phyloP scores from a whole-genome alignment of 2,888 invertebrate genomes.

The Hipparchia semele region DNA sequence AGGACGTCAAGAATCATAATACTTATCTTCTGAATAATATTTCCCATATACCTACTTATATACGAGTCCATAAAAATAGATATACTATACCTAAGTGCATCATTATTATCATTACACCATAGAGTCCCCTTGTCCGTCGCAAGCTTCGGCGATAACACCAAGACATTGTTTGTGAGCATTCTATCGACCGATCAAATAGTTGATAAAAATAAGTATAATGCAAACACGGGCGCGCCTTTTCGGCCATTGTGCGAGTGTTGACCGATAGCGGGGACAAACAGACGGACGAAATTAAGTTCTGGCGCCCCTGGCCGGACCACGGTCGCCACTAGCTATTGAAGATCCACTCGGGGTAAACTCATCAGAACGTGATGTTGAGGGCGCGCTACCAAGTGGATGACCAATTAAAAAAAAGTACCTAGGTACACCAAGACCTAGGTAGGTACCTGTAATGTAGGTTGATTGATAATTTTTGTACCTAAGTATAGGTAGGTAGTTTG shows the following conservation, averaged over 20 bases:
- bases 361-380: slow-evolving; percentile 6
- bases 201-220: slow-evolving; percentile 50
- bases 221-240: slow-evolving; percentile 50
- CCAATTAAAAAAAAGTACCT: neutral
- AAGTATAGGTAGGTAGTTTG: too few relatives aligned
- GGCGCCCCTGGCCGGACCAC: slow-evolving; percentile 32
- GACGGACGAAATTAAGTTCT: slow-evolving; percentile 38
- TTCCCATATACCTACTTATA: too few relatives aligned
- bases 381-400: slow-evolving; percentile 6
- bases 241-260: slow-evolving; percentile 47
- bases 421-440: too few relatives aligned
- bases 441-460: too few relatives aligned
- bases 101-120: neutral
- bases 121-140: slow-evolving; percentile 28
- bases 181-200: slow-evolving; percentile 46
- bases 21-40: too few relatives aligned
- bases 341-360: slow-evolving; percentile 9
- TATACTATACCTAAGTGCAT: neutral
- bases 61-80: too few relatives aligned
- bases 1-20: too few relatives aligned
- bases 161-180: slow-evolving; percentile 43
- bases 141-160: slow-evolving; percentile 34
- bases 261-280: slow-evolving; percentile 48
- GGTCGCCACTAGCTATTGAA: slow-evolving; percentile 13
- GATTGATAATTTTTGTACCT: too few relatives aligned